Percentiles rank a stretch among this genome's conserved stretches.
Evolutionary conservation across 2,797 vertebrate species (phyloP).

Genomic region (Synanceia verrucosa): DNA sequence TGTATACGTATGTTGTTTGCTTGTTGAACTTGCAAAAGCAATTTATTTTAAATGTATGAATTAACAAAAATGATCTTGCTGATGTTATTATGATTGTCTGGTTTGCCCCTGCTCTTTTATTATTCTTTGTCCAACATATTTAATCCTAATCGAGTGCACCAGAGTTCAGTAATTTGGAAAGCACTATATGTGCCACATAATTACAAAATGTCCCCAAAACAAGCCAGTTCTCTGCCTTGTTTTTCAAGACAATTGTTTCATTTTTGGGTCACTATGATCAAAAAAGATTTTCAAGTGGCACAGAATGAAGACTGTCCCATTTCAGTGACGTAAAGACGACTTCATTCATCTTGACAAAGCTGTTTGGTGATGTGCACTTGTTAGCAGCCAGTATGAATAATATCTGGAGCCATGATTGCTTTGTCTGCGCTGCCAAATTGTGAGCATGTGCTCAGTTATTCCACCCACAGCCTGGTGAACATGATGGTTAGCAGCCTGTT

Average conservation of each 20-base stretch:
- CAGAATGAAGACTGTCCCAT: background rate
- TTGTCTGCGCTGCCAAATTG: constrained; percentile 2
- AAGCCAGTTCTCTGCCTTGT: constrained; percentile 3
- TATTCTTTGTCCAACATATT: background rate
- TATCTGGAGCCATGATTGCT: constrained; percentile 24
- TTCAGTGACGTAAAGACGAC: background rate
- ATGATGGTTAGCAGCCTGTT: constrained; percentile 20
- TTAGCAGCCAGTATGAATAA: constrained; percentile 11
- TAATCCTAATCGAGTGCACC: background rate
- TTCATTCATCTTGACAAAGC: constrained; percentile 1
- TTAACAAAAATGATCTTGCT: background rate
- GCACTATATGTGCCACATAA: background rate
- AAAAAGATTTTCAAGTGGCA: background rate
- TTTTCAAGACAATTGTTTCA: background rate
- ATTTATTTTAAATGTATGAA: background rate
- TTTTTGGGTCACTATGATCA: background rate
- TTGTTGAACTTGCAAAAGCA: background rate
- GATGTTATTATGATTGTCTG: background rate
- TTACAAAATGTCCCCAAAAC: background rate
- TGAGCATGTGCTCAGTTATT: constrained; percentile 44
- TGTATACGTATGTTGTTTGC: rapidly evolving
- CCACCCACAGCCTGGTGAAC: constrained; percentile 33
- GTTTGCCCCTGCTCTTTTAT: background rate
- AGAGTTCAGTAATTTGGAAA: background rate
- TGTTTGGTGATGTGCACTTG: background rate